Conservation (phyloP, 2,888 invertebrate genomes). For the Andrena minutula region DNA sequence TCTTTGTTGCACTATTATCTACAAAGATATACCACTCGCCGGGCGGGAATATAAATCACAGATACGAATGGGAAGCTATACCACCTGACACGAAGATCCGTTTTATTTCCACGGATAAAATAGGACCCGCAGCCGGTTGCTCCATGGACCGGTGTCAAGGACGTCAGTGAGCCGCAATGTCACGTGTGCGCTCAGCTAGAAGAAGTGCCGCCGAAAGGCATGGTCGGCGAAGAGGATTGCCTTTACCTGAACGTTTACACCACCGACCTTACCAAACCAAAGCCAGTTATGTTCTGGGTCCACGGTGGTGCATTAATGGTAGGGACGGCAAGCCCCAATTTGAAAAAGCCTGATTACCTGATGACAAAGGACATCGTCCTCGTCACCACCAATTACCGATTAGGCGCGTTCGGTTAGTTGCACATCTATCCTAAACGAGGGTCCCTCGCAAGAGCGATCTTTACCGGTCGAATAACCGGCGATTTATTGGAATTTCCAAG, state of each 20-base stretch:
- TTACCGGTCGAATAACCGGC: no score
- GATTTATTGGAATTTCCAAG: constrained; percentile 50
- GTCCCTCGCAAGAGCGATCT: background rate
- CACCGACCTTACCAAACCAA: constrained; percentile 41
- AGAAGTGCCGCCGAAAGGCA: background rate
- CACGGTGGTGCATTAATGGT: constrained; percentile 77
- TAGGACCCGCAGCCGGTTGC: constrained; percentile 84
- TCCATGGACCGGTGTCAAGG: constrained; percentile 84
- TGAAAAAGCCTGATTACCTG: constrained; percentile 69
- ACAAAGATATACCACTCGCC: no score
- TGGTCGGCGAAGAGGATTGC: constrained; percentile 74
- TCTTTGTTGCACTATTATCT: no score
- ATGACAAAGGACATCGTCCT: constrained; percentile 68
- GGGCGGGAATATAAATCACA: no score
- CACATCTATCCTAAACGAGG: background rate
- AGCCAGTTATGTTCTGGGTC: constrained; percentile 81
- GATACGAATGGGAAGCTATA: background rate
- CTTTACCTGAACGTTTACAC: constrained; percentile 76
- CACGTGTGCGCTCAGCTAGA: constrained; percentile 53
- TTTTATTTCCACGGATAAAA: background rate
- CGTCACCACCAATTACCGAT: constrained; percentile 72
- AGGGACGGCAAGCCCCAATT: constrained; percentile 66
- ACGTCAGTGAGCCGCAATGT: constrained; percentile 81
- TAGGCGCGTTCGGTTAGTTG: constrained; percentile 72
- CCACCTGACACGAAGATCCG: background rate